Conservation (phyloP, 2,888 invertebrate genomes). For the Xanthia togata region DNA sequence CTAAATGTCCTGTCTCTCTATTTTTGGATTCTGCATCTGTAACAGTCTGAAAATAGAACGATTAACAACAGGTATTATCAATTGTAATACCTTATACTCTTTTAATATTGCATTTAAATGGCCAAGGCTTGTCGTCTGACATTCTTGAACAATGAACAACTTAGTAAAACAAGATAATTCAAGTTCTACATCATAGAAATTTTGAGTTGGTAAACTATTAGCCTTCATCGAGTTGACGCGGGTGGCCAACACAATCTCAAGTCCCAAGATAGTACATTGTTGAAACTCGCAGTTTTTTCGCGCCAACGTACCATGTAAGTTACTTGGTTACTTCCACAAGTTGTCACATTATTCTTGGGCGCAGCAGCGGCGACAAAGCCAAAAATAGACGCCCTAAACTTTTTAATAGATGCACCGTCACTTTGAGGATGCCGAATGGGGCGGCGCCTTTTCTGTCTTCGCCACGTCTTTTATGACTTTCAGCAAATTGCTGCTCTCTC, state of each 20-base stretch:
- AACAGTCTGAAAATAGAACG: not conserved
- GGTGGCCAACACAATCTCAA: conserved; percentile 23
- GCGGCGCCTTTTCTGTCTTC: conserved; percentile 82
- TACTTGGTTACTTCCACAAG: conserved; percentile 75
- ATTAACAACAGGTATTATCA: not conserved
- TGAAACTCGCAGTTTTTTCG: conserved; percentile 66
- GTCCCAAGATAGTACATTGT: conserved; percentile 40
- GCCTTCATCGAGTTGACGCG: not conserved
- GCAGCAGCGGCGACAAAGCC: conserved; percentile 76
- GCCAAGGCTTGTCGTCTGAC: not conserved
- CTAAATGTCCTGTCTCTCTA: conserved; percentile 21
- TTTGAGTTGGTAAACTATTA: conserved; percentile 16
- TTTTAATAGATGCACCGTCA: conserved; percentile 84
- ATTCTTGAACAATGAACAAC: conserved; percentile 17
- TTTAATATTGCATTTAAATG: not conserved
- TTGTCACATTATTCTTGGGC: conserved; percentile 82
- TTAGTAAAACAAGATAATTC: conserved; percentile 28
- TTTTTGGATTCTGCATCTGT: not conserved
- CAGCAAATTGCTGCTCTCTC: conserved; percentile 84
- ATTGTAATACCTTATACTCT: not conserved
- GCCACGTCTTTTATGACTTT: conserved; percentile 86
- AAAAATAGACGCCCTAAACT: conserved; percentile 87
- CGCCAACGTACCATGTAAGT: conserved; percentile 66
- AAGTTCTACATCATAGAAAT: conserved; percentile 3
- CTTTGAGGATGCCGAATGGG: conserved; percentile 71